Evolutionary conservation across 2,888 invertebrate genomes (phyloP).

Genomic region (Lithophane ornitopus): DNA sequence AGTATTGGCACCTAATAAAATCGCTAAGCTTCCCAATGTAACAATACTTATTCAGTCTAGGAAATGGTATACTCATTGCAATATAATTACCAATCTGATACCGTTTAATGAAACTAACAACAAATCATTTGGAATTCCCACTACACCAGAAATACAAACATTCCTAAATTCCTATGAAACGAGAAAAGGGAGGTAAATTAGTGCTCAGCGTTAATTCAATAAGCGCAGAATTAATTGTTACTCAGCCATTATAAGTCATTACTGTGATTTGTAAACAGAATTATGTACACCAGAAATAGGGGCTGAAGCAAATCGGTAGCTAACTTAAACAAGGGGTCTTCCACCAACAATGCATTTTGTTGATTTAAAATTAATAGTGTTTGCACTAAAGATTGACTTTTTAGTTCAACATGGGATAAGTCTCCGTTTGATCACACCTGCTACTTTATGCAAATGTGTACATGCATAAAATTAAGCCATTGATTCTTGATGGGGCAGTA

Average conservation of each 20-base stretch:
- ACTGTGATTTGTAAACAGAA: conserved; percentile 23
- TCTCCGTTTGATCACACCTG: conserved; percentile 48
- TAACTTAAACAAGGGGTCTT: conserved; percentile 57
- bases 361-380: conserved; percentile 60
- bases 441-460: conserved; percentile 56
- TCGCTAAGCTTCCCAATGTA: not conserved
- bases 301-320: conserved; percentile 29
- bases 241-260: conserved; percentile 3
- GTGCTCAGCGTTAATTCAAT: conserved; percentile 2
- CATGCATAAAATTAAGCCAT: conserved; percentile 46
- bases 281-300: conserved; percentile 36
- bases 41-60: not conserved
- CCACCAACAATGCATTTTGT: conserved; percentile 46
- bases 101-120: not conserved
- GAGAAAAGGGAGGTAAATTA: not conserved
- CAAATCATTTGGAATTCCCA: not conserved
- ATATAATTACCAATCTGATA: not conserved
- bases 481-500: conserved; percentile 46
- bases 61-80: not conserved
- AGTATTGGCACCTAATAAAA: not conserved
- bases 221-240: conserved; percentile 3
- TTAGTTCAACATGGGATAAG: conserved; percentile 49
- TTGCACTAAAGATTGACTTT: conserved; percentile 64
- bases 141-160: not conserved
- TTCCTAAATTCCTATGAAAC: not conserved